phyloP scores from a whole-genome alignment of 2,888 invertebrate species.

The Oscheius sp. region DNA sequence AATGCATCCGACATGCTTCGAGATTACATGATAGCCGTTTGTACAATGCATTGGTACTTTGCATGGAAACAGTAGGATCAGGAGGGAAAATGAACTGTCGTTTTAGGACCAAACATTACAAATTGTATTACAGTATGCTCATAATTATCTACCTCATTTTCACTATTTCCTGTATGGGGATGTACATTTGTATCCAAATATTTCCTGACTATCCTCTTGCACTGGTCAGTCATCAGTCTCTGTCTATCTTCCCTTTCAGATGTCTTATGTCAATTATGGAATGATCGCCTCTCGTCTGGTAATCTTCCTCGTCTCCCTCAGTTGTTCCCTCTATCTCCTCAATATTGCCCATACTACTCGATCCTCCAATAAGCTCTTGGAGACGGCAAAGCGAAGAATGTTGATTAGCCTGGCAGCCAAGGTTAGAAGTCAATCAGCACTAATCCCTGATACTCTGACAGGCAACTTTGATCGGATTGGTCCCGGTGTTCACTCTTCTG shows the following conservation, averaged over 20 bases:
- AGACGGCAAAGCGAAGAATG: slow-evolving; percentile 17
- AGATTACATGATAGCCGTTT: slow-evolving; percentile 21
- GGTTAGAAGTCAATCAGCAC: slow-evolving; percentile 3
- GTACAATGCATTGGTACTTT: slow-evolving; percentile 25
- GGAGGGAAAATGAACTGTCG: too few relatives aligned
- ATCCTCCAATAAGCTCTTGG: neutral
- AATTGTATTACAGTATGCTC: neutral
- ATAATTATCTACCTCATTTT: slow-evolving; percentile 2
- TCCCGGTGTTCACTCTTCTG: slow-evolving; percentile 10
- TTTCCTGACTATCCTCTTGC: neutral
- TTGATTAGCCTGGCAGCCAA: slow-evolving; percentile 17
- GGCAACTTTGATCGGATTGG: slow-evolving; percentile 2
- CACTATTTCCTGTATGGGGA: slow-evolving; percentile 13
- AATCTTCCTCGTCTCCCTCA: slow-evolving; percentile 4
- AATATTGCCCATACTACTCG: neutral
- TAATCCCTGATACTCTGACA: too few relatives aligned
- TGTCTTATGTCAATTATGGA: slow-evolving; percentile 15
- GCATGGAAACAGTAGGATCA: neutral
- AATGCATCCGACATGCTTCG: slow-evolving; percentile 14
- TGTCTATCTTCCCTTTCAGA: neutral
- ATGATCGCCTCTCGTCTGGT: neutral
- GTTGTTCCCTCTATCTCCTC: slow-evolving; percentile 16
- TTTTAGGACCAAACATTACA: neutral
- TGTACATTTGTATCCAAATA: slow-evolving; percentile 6
- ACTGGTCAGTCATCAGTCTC: neutral